A percentile compares a stretch with the other conserved stretches of the same genome.
Evolutionary conservation across 2,888 invertebrate species (phyloP).

Genomic region (Pterostichus madidus): DNA sequence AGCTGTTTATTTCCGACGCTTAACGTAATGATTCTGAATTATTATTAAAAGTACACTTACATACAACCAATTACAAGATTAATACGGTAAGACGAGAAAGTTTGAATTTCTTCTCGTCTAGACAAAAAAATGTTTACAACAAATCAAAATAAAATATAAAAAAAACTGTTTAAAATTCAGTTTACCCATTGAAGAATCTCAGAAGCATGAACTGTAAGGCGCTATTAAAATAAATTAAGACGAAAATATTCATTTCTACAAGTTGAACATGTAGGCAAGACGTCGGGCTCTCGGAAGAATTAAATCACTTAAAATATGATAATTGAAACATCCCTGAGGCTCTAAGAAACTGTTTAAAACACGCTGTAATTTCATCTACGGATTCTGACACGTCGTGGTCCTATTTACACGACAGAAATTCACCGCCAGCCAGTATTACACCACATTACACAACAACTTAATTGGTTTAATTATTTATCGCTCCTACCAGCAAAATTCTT

Average conservation of each 20-base stretch:
- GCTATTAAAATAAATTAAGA: conserved; percentile 53
- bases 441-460: background rate
- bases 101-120: background rate
- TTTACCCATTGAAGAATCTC: background rate
- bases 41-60: background rate
- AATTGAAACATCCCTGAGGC: conserved; percentile 49
- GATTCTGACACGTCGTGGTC: background rate
- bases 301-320: conserved; percentile 62
- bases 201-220: conserved; percentile 5
- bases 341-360: conserved; percentile 18
- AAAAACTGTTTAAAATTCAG: background rate
- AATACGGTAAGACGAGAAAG: background rate
- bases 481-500: background rate
- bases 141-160: background rate
- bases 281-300: conserved; percentile 37
- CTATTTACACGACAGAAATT: background rate
- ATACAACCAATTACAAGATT: background rate
- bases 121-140: conserved; percentile 25
- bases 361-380: conserved; percentile 24
- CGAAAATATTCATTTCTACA: conserved; percentile 31
- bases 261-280: background rate
- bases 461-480: background rate
- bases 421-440: conserved; percentile 3
- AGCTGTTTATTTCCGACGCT: conserved; percentile 1
- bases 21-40: background rate